phyloP scores from a whole-genome alignment of 2,888 invertebrate species.

The Oligia latruncula region DNA sequence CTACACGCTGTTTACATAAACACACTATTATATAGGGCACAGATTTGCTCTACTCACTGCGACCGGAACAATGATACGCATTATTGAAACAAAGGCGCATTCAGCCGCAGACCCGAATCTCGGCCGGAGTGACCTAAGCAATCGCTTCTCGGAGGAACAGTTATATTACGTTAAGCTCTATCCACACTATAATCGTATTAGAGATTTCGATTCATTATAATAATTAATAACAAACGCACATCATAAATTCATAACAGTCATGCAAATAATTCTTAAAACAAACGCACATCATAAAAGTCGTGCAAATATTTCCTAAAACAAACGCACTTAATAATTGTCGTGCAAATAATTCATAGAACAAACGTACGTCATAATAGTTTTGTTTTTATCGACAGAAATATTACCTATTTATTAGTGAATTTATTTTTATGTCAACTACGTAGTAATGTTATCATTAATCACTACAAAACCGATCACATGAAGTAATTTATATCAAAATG shows the following conservation, averaged over 20 bases:
- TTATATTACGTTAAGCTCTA: conserved; percentile 10
- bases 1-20: neutral
- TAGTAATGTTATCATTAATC: too few species aligned
- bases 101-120: conserved; percentile 65
- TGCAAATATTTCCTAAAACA: neutral
- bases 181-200: conserved; percentile 3
- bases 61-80: conserved; percentile 63
- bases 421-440: neutral
- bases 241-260: too few species aligned
- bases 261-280: neutral
- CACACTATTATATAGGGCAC: conserved; percentile 15
- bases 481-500: too few species aligned
- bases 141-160: conserved; percentile 10
- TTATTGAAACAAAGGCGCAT: conserved; percentile 69
- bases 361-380: neutral
- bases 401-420: neutral
- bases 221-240: neutral
- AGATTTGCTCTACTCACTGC: conserved; percentile 45
- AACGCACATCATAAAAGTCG: neutral
- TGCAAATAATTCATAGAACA: neutral
- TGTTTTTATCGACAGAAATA: neutral
- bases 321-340: neutral
- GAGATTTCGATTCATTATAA: neutral
- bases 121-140: conserved; percentile 59
- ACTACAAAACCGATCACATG: too few species aligned